Evolutionary conservation across 2,113 vertebrate genomes (phyloP).

Genomic region (Halcyon senegalensis): DNA sequence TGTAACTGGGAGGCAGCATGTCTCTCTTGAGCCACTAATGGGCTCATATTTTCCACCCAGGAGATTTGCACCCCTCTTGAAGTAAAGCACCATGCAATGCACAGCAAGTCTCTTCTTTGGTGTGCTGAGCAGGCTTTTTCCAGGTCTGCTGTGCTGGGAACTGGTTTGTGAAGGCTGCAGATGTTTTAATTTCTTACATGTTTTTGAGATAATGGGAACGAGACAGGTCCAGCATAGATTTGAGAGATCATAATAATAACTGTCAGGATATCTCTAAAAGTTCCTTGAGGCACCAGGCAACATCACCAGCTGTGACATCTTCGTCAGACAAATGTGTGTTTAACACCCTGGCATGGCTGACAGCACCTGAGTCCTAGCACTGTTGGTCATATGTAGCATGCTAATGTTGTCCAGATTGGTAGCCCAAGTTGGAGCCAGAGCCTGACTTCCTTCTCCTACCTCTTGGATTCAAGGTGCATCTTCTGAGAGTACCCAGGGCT

Average conservation of each 20-base stretch:
- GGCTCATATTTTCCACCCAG: neutral
- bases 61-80: too few species aligned
- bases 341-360: too few species aligned
- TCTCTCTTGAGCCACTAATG: neutral
- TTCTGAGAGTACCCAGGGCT: neutral
- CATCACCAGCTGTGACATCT: neutral
- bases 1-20: rapidly evolving
- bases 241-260: neutral
- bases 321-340: neutral
- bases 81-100: too few species aligned
- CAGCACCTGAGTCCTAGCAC: neutral
- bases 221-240: neutral
- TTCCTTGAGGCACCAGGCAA: neutral
- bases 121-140: neutral
- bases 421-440: neutral
- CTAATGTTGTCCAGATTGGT: neutral
- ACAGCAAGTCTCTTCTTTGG: neutral
- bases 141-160: neutral
- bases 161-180: neutral
- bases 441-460: neutral
- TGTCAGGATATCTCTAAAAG: neutral
- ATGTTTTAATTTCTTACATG: neutral
- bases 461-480: neutral
- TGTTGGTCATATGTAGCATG: neutral
- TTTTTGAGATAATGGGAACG: neutral